phyloP scores from a whole-genome alignment of 2,888 invertebrate genomes.

The Dolichomitus sp. region DNA sequence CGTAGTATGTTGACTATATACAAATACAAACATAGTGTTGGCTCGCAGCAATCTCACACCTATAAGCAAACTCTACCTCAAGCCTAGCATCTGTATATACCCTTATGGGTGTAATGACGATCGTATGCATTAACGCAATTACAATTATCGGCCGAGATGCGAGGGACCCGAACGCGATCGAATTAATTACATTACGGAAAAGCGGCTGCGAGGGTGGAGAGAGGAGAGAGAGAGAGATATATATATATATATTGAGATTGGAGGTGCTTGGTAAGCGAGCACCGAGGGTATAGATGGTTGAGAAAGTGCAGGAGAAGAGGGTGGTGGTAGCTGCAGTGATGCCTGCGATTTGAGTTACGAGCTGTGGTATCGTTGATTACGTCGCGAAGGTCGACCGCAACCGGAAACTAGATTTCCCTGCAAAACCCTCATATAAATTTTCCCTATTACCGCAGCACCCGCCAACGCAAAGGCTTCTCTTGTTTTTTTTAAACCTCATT shows the following conservation, averaged over 20 bases:
- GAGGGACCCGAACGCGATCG: conserved; percentile 64
- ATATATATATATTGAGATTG: conserved; percentile 20
- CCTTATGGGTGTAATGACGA: conserved; percentile 59
- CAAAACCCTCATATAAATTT: conserved; percentile 17
- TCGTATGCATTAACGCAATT: conserved; percentile 69
- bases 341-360: conserved; percentile 43
- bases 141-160: conserved; percentile 68
- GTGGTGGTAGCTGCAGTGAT: conserved; percentile 27
- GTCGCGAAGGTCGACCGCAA: conserved; percentile 40
- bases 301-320: conserved; percentile 12
- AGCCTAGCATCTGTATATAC: background rate
- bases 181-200: conserved; percentile 71
- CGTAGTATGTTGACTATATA: conserved; percentile 1
- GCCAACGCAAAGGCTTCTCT: background rate
- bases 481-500: conserved; percentile 6
- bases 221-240: conserved; percentile 19
- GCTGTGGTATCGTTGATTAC: conserved; percentile 48
- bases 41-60: conserved; percentile 26
- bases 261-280: conserved; percentile 18
- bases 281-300: conserved; percentile 16
- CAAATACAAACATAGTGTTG: conserved; percentile 23
- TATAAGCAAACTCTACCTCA: background rate
- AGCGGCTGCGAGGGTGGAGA: conserved; percentile 44
- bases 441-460: conserved; percentile 12
- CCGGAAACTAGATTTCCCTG: conserved; percentile 44